phyloP scores from a whole-genome alignment of 2,797 vertebrate species.

The Dendrocincla fuliginosa region DNA sequence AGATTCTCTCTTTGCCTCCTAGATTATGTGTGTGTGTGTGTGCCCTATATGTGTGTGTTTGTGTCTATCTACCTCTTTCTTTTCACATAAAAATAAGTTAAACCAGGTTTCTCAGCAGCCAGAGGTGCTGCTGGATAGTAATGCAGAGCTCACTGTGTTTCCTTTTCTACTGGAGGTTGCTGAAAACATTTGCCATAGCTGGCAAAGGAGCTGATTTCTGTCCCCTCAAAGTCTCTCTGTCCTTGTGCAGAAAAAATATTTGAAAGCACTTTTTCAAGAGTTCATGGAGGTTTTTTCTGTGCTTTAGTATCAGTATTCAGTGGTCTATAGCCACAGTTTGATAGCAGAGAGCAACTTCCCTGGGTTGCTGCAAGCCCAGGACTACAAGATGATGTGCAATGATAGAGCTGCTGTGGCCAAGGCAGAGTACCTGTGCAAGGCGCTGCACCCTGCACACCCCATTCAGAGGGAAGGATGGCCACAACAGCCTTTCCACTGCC shows the following conservation, averaged over 20 bases:
- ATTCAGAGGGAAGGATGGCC: accelerated
- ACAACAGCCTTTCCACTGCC: neutral
- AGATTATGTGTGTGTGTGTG: neutral
- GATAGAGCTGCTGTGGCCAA: neutral
- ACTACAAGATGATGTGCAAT: accelerated
- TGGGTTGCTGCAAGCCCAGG: neutral
- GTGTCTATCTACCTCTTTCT: neutral
- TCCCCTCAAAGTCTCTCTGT: neutral
- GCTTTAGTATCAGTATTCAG: neutral
- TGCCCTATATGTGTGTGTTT: neutral
- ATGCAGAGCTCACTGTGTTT: neutral
- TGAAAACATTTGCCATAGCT: neutral
- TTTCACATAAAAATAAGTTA: neutral
- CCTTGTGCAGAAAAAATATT: neutral
- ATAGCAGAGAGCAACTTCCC: neutral
- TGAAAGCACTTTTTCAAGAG: neutral
- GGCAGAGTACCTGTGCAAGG: neutral
- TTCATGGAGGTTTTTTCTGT: neutral
- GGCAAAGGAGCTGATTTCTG: neutral
- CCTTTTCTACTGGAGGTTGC: neutral
- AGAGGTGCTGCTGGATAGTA: neutral
- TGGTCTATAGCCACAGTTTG: neutral
- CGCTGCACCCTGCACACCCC: accelerated
- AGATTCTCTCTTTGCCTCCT: constrained; percentile 12
- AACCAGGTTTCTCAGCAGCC: neutral